Conservation (phyloP, 2,888 invertebrate species). For the Plusia festucae region DNA sequence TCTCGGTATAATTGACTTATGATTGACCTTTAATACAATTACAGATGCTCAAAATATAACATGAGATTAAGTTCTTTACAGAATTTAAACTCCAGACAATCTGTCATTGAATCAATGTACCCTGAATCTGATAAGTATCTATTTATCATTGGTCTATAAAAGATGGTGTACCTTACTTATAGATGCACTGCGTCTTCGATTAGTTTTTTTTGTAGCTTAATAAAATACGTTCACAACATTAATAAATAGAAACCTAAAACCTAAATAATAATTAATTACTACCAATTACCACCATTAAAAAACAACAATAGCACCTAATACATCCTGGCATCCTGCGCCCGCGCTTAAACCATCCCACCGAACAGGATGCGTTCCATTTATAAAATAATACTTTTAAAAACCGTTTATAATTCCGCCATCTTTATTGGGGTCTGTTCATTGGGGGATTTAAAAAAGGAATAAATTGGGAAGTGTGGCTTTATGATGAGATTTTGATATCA, state of each 20-base stretch:
- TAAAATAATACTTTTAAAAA: conserved; percentile 51
- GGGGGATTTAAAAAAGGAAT: conserved; percentile 48
- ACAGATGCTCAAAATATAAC: too few relatives aligned
- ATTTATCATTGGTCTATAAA: too few relatives aligned
- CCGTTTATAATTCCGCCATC: conserved; percentile 60
- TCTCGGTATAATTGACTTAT: too few relatives aligned
- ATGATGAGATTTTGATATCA: conserved; percentile 46
- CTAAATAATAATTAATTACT: conserved; percentile 17
- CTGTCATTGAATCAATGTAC: too few relatives aligned
- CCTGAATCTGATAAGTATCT: too few relatives aligned
- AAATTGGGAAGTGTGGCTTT: conserved; percentile 48
- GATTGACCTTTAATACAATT: too few relatives aligned
- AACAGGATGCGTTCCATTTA: conserved; percentile 52
- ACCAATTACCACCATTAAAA: conserved; percentile 10
- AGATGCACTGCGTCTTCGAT: too few relatives aligned
- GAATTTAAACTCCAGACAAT: too few relatives aligned
- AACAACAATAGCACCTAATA: conserved; percentile 18
- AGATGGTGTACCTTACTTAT: too few relatives aligned
- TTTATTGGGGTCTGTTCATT: conserved; percentile 49
- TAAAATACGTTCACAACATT: background rate
- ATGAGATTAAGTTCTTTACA: too few relatives aligned
- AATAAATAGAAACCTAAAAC: background rate
- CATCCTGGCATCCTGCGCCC: conserved; percentile 39
- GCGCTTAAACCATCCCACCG: conserved; percentile 13
- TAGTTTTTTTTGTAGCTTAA: background rate